Conservation (phyloP, 2,888 invertebrate genomes). For the Keiferia lycopersicella region DNA sequence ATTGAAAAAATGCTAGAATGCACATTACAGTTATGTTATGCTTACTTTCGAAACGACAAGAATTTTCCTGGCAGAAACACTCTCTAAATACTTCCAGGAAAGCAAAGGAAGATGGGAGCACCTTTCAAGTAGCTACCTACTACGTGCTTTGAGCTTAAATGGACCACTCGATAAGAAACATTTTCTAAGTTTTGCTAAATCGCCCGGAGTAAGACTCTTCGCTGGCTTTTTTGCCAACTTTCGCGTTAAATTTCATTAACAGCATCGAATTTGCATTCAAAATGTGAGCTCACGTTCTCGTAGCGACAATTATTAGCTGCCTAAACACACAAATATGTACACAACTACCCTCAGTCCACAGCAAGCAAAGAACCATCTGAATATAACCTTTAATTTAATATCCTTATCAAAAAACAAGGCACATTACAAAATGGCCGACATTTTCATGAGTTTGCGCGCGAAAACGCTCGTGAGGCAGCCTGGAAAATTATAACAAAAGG, state of each 20-base stretch:
- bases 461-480: constrained; percentile 75
- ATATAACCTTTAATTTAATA: constrained; percentile 76
- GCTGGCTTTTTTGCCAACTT: constrained; percentile 9
- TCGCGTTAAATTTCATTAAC: constrained; percentile 65
- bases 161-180: constrained; percentile 4
- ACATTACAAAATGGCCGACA: constrained; percentile 79
- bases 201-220: neutral
- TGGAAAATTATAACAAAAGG: constrained; percentile 82
- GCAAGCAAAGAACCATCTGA: constrained; percentile 68
- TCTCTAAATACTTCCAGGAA: neutral
- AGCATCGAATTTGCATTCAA: constrained; percentile 72
- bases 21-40: too few relatives aligned
- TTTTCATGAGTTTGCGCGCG: constrained; percentile 79
- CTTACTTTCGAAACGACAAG: neutral
- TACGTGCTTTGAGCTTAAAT: constrained; percentile 18
- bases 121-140: neutral
- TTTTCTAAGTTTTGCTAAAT: constrained; percentile 1
- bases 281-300: constrained; percentile 73
- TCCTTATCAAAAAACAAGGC: constrained; percentile 81
- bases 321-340: constrained; percentile 45
- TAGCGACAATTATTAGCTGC: constrained; percentile 57
- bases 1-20: too few relatives aligned
- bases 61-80: constrained; percentile 1
- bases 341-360: constrained; percentile 47
- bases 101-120: neutral